Evolutionary conservation across 2,888 invertebrate genomes (phyloP), one percentile per base, ranked within the genome.

Genomic region (Cataglyphis cursor): DNA sequence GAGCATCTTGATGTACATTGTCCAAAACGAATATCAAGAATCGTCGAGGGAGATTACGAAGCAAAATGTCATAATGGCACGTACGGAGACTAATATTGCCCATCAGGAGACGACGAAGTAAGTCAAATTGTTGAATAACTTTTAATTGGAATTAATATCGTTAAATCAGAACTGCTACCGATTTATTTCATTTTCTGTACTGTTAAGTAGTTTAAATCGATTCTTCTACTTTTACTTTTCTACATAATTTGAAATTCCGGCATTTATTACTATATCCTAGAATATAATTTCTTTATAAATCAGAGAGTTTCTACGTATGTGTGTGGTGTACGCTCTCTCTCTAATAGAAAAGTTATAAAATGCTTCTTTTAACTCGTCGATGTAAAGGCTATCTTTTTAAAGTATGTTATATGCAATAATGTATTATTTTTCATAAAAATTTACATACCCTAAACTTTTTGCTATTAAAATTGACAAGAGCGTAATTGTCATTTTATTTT

Each of bases 41-140:
- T 44, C 73, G 15, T n/a, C 35, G 75, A 12, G 44, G 28, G 78
- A 59, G 35, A 48, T 57, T 51, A 31, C 41, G 35, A 51, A 62
- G 44, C 51, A 66, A 62, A 51, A 73, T 18, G 72, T 28, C 21
- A 35, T 66, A 73, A 86, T 83, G 83, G 59, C 81, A 24, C 51
- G 48, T 24, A 28, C 62, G 51, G 61, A 62, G 35, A 41, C 51
- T 15, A 64, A 78, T 44, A 38, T 59, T 35, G 59, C 68, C 57
- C 28, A 8, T 54, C 76, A 74, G 51, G 78, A 72, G 10, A 66
- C 73, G 24, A 59, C 54, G 24, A 83, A 65, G 86, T 87, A 78
- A 83, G 83, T 38, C 12, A 24, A 1, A 41, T 35, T 73, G 15
- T 18, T 31, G 3, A 66, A 21, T n/a, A 31, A 28, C 12, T 65